Evolutionary conservation across 1,140 invertebrate species (phyloP), one percentile per base, ranked within the genome.

Genomic region (Apis laboriosa): DNA sequence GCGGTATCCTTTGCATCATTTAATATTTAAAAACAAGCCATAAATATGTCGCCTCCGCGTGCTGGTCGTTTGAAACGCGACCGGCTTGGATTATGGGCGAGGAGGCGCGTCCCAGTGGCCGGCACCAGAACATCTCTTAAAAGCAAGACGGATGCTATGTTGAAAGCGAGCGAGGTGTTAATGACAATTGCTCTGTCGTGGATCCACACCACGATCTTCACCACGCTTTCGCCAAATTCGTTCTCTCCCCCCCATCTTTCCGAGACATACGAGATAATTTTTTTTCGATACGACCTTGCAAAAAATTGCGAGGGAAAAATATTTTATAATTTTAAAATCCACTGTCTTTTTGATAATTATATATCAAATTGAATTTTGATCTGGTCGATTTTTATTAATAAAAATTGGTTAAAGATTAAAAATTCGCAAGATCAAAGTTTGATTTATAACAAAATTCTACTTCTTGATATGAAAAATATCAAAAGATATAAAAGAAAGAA

Each of bases 1-100:
- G 90, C 91, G 91, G 91, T 86, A 85, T 43, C 90, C 91, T 92
- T 92, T 92, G 91, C 92, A 91, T 92, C 91, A 92, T 92, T 92
- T 94, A 94, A 94, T 94, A 93, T 94, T 94, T 93, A 93, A 94
- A 94, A 94, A 94, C 93, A 94, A 93, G 93, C 92, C 90, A 93
- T 94, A 93, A 94, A 94, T 94, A 93, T 93, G 91, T 90, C 90
- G 86, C 76, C 89, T 90, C 87, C 92, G 91, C 90, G 91, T 92
- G 92, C 89, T 92, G 89, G 84, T 80, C 85, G 88, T 87, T 91
- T 91, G 91, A 92, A 89, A 90, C 85, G 88, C 89, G 90, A 90
- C 84, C 90, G 90, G 24, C 53, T 88, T 88, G 88, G 91, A 92
- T 92, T 92, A 92, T 86, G 55, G 72, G 55, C 2, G 72, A 55